Conservation (phyloP, 2,888 invertebrate genomes). For the Diachrysia chrysitis region DNA sequence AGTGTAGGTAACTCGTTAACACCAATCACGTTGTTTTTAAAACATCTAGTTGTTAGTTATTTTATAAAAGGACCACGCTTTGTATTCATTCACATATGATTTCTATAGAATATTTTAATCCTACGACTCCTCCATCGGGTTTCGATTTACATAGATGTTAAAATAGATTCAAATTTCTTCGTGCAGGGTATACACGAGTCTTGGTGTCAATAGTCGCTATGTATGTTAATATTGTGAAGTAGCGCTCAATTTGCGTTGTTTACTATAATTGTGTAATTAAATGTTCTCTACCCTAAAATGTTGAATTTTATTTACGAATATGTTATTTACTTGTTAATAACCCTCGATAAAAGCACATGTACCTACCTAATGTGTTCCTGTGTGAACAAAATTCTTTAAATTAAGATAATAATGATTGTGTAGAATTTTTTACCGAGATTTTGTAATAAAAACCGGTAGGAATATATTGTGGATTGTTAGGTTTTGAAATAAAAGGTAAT, state of each 20-base stretch:
- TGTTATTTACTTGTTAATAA: neutral
- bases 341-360: neutral
- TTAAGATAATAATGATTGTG: too few species aligned
- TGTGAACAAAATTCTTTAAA: neutral
- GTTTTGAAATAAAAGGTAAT: neutral
- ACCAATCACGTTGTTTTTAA: constrained; percentile 53
- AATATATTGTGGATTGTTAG: neutral
- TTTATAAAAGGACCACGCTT: constrained; percentile 57
- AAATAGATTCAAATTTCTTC: constrained; percentile 83
- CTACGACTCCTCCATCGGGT: constrained; percentile 71
- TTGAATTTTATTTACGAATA: constrained; percentile 48
- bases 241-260: constrained; percentile 72
- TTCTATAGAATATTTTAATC: constrained; percentile 64
- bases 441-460: neutral
- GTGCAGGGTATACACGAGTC: constrained; percentile 81
- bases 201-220: constrained; percentile 62
- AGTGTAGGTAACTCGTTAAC: constrained; percentile 34
- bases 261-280: constrained; percentile 70
- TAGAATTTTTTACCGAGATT: neutral
- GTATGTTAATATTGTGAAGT: constrained; percentile 68
- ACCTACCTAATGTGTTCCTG: neutral
- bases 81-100: constrained; percentile 55
- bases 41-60: constrained; percentile 59
- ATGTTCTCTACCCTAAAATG: constrained; percentile 66
- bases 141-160: constrained; percentile 56